phyloP scores from a whole-genome alignment of 2,797 vertebrate species.

The Hirundo rustica region DNA sequence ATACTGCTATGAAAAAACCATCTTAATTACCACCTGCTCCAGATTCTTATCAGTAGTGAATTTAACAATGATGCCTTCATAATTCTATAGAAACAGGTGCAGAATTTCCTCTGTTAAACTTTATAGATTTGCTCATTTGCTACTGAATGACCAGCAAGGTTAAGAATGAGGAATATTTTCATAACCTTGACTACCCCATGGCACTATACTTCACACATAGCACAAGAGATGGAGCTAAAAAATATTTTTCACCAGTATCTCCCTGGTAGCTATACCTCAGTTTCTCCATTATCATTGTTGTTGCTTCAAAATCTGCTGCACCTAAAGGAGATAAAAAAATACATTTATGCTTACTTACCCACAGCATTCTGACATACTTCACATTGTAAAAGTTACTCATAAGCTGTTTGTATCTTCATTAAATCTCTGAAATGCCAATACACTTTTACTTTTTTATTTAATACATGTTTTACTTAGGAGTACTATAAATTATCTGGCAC shows the following conservation, averaged over 20 bases:
- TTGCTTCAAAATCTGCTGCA: background rate
- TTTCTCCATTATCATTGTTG: rapidly evolving
- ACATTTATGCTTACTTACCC: background rate
- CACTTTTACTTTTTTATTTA: background rate
- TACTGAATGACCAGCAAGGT: background rate
- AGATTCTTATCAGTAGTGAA: background rate
- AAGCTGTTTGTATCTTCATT: background rate
- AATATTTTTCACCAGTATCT: background rate
- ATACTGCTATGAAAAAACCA: background rate
- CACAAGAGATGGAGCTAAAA: background rate
- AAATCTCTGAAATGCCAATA: background rate
- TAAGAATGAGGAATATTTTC: background rate
- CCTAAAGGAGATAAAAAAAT: background rate
- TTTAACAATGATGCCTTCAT: background rate
- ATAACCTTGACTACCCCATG: background rate
- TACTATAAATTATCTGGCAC: background rate
- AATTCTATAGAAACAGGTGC: background rate
- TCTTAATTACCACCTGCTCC: background rate
- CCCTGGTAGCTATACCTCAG: background rate
- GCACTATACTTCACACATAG: background rate
- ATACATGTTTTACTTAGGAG: background rate
- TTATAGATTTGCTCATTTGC: background rate
- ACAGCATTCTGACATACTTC: background rate
- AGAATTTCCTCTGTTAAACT: background rate
- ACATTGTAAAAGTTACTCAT: background rate